Evolutionary conservation across 1,140 invertebrate species (phyloP), one percentile per base, ranked within the genome.

Genomic region (Druon quercuslanigerum): DNA sequence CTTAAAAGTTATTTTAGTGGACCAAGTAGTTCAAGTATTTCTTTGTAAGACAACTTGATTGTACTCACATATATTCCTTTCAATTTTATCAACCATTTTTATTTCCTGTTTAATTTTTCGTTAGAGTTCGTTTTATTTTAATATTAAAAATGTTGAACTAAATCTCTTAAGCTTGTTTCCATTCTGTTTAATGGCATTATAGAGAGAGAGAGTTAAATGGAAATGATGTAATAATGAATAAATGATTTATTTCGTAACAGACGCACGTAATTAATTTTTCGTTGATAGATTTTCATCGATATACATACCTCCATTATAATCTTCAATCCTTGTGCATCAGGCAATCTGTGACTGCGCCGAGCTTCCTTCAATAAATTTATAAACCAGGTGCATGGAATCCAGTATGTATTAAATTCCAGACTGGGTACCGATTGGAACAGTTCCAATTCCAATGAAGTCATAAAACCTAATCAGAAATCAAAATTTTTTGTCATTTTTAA

Each of bases 381-480:
- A 82, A 95, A 95, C 94, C 94, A 94, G 4, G 93, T 94, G 78
- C 94, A 94, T 2, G 94, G 94, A 66, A 95, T 94, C 94, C 94
- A 95, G 84, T 94, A 95, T 3, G 94, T 94, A 79, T 94, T 95
- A 85, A 95, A 95, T 81, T 95, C 94, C 11, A 90, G 84, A 82
- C 91, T 94, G 9, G 94, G 93, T 13, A 95, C 93, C 46, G 93
- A 92, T 74, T 92, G 88, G 80, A 93, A 94, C 78, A 94, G 92
- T 79, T 94, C 92, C 56, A 94, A 87, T 85, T 94, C 94, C 66
- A 91, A 81, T 17, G 91, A 84, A 20, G 94, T 94, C 93, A 95
- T 94, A 81, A 94, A 94, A 82, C 94, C 94, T 94, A 80, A 66
- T 71, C 76, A 81, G 76, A 77, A 72, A 76, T 81, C 16, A 54